Conservation (phyloP, 2,797 vertebrate species). For the Coilia nasus region DNA sequence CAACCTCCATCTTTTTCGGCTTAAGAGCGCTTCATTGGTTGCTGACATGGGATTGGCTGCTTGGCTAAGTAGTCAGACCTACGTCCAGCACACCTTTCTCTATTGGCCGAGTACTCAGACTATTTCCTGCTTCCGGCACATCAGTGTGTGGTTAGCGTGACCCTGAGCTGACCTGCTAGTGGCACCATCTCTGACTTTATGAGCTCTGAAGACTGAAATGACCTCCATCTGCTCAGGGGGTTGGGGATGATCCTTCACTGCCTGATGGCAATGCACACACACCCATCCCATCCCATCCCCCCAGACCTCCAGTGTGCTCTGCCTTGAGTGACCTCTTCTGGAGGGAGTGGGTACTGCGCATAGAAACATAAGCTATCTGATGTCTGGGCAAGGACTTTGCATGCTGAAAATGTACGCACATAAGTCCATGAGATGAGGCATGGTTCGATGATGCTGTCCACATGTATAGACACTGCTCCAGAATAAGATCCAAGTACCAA, state of each 20-base stretch:
- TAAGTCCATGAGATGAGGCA: background rate
- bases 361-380: background rate
- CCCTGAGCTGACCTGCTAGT: background rate
- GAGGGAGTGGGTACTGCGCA: background rate
- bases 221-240: background rate
- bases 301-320: too few relatives aligned
- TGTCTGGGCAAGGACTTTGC: background rate
- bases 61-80: too few relatives aligned
- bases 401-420: background rate
- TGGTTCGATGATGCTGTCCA: background rate
- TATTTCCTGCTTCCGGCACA: too few relatives aligned
- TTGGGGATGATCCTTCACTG: background rate
- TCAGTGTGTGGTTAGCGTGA: too few relatives aligned
- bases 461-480: background rate
- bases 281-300: background rate
- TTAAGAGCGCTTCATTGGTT: too few relatives aligned
- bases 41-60: too few relatives aligned
- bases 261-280: background rate
- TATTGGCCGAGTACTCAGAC: too few relatives aligned
- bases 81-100: too few relatives aligned
- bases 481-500: background rate
- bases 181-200: background rate
- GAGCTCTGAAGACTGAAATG: background rate
- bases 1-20: too few relatives aligned
- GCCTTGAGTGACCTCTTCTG: too few relatives aligned